These are phyloP conservation scores for Agrochola macilenta DNA, from an alignment of 2,888 invertebrate genomes.

Conservation along the genomic window DNA sequence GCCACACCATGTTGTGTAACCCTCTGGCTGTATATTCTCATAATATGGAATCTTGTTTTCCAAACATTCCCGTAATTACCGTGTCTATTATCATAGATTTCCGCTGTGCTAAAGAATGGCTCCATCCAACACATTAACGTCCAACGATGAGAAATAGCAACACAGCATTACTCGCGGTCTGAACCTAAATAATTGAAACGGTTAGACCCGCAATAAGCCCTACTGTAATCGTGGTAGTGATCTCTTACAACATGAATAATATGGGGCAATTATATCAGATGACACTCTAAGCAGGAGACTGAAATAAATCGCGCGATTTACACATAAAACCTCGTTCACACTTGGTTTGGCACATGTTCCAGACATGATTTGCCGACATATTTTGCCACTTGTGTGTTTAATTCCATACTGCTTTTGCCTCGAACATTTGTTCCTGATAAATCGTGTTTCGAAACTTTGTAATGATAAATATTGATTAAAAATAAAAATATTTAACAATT, in stretches of 20 bases:
- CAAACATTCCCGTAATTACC: background rate
- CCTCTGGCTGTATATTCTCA: background rate
- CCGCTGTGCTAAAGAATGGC: conserved; percentile 10
- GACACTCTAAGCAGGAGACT: conserved; percentile 43
- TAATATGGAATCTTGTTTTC: background rate
- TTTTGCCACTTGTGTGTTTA: background rate
- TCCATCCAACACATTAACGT: conserved; percentile 18
- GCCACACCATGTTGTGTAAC: background rate
- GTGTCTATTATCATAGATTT: background rate
- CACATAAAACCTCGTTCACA: conserved; percentile 53
- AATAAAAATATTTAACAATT: background rate
- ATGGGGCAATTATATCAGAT: conserved; percentile 60
- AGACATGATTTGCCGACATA: conserved; percentile 22
- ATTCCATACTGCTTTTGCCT: no score
- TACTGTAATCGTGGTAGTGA: conserved; percentile 57
- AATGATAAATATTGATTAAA: background rate
- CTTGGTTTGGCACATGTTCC: background rate
- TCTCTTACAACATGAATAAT: conserved; percentile 67
- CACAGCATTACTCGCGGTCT: background rate
- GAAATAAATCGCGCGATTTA: conserved; percentile 75
- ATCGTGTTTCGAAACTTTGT: background rate
- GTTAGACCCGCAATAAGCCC: conserved; percentile 44
- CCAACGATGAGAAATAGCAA: conserved; percentile 6
- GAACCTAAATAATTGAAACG: conserved; percentile 54
- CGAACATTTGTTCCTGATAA: no score